phyloP scores from a whole-genome alignment of 2,797 vertebrate species.

The Molothrus aeneus region DNA sequence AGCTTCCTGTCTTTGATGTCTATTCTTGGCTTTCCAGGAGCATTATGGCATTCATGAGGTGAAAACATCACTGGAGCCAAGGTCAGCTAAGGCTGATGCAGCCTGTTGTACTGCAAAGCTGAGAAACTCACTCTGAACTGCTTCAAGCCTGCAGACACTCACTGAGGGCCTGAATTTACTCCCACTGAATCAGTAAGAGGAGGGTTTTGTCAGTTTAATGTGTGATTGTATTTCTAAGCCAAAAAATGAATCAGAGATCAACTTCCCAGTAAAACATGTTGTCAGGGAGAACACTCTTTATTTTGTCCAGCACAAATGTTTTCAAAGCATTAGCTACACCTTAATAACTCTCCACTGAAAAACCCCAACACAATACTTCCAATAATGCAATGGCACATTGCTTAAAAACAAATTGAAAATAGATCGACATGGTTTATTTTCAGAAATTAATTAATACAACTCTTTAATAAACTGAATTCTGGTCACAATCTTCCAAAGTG shows the following conservation, averaged over 20 bases:
- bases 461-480: background rate
- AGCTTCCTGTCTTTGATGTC: conserved; percentile 69
- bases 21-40: conserved; percentile 64
- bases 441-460: background rate
- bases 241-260: background rate
- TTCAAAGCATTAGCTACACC: background rate
- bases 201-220: background rate
- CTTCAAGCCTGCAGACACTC: conserved; percentile 4
- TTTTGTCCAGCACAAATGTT: background rate
- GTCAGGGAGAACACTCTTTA: background rate
- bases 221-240: background rate
- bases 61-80: conserved; percentile 32
- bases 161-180: background rate
- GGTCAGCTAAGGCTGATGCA: conserved; percentile 65
- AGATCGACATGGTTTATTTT: background rate
- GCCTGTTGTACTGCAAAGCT: background rate
- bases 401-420: background rate
- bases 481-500: background rate
- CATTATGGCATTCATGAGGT: conserved; percentile 63
- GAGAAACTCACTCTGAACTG: conserved; percentile 32
- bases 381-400: background rate
- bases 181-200: background rate
- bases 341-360: background rate
- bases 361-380: background rate
- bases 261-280: background rate